Base-by-base conservation (phyloP, 2,113 vertebrate genomes). In the Neodontobutis hainanensis region DNA sequence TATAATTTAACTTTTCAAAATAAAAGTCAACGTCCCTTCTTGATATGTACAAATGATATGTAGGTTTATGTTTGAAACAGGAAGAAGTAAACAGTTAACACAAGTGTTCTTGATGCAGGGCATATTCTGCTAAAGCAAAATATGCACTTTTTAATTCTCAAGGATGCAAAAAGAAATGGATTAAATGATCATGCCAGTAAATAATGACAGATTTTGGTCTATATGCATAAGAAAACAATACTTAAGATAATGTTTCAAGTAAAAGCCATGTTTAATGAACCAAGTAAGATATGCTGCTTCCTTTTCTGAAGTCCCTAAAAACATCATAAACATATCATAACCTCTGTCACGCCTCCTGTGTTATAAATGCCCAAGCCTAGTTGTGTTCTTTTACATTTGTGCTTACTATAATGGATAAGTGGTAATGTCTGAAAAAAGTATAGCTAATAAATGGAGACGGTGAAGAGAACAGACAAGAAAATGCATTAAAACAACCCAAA, bases 1-100 rank as follows among this genome's bases (percentile, higher is more conserved):
- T 27, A 27, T n/a, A n/a, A n/a, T n/a, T n/a, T 46, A 46, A 11
- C 9, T 85, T 80, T 88, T 46, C 19, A 75, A 92, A 88, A 83
- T 93, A 93, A 93, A 92, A 87, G 83, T 85, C 89, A 87, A 83
- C 84, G 81, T 90, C 56, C 80, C 56, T 85, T 48, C 66, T 52
- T 11, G 53, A 75, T 82, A 70, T 78, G 61, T 81, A 85, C 75
- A 86, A 40, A 27, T 67, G 68, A 81, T 40, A 59, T 11, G 19
- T 27, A 43, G 42, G 42, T 3, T 3, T 77, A 65, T 74, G 72
- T 1, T 15, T 35, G 59, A 74, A 56, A 36, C 40, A 5, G 8
- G 12, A 38, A 48, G 65, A 69, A 36, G n/a, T 61, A 68, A 77
- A 61, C 59, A 40, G 58, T 61, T 19, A 65, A 61, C 70, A 68